These are phyloP conservation scores for Gila orcuttii DNA, from an alignment of 2,113 vertebrate species.

Conservation along the genomic window DNA sequence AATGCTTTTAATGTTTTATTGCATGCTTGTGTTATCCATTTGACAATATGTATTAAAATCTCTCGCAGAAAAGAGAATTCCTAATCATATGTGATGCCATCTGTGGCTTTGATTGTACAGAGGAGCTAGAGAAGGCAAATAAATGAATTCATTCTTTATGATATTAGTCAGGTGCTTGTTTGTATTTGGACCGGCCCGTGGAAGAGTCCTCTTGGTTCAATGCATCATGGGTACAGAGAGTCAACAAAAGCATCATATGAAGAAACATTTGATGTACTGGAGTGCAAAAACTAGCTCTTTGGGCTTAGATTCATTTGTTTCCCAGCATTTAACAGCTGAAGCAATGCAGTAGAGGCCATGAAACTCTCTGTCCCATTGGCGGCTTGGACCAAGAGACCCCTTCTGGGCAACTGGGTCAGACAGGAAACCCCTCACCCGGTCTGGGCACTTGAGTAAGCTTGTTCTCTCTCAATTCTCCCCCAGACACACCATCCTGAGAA, in stretches of 20 bases:
- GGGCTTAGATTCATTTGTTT: not conserved
- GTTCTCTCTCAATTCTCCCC: conserved; percentile 99
- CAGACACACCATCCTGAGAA: conserved; percentile 99
- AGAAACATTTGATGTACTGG: not conserved
- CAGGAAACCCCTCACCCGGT: conserved; percentile 92
- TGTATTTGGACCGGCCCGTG: conserved; percentile 73
- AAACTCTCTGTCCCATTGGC: conserved; percentile 72
- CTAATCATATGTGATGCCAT: conserved; percentile 14
- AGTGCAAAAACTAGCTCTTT: not conserved
- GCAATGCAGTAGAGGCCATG: not conserved
- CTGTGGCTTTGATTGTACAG: conserved; percentile 21
- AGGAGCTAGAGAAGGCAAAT: conserved; percentile 38
- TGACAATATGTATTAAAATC: conserved; percentile 40
- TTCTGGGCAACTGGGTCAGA: conserved; percentile 79
- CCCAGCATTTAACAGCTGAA: conserved; percentile 32
- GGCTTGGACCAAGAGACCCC: conserved; percentile 60
- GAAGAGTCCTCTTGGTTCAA: conserved; percentile 70
- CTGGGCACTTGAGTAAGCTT: conserved; percentile 99
- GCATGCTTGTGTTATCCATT: conserved; percentile 66
- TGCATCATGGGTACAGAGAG: conserved; percentile 75
- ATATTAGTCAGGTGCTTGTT: conserved; percentile 55
- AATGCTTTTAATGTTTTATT: conserved; percentile 67
- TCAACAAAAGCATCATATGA: conserved; percentile 21
- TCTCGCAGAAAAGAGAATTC: conserved; percentile 17
- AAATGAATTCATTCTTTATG: conserved; percentile 40